These are phyloP conservation scores for Agelastica alni DNA, from an alignment of 2,888 invertebrate genomes.

Conservation along the genomic window DNA sequence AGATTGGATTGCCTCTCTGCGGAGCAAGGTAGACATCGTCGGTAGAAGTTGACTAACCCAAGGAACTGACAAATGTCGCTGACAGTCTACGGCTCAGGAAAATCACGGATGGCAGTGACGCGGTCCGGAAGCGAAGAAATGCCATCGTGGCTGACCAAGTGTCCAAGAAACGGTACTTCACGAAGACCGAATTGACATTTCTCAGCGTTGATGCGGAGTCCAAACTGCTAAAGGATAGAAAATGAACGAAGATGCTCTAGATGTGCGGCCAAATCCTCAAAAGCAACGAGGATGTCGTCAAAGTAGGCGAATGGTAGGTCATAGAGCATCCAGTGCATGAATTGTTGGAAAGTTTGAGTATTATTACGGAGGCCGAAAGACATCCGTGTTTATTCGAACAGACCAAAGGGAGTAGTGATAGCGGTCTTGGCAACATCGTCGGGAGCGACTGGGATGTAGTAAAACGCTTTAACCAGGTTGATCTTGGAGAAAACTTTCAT, in stretches of 20 bases:
- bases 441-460: constrained; percentile 4
- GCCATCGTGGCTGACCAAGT: too few species aligned
- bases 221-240: too few species aligned
- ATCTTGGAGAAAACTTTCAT: constrained; percentile 8
- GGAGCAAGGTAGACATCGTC: too few species aligned
- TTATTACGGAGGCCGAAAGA: not conserved
- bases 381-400: too few species aligned
- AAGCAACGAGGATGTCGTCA: not conserved
- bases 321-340: not conserved
- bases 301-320: not conserved
- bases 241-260: too few species aligned
- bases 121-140: not conserved
- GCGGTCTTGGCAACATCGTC: not conserved
- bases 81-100: not conserved
- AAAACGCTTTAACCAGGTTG: constrained; percentile 1
- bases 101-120: not conserved
- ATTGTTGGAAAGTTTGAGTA: not conserved
- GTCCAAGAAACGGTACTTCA: not conserved
- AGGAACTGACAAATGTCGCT: not conserved
- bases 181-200: not conserved
- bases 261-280: not conserved
- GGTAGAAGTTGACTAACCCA: not conserved
- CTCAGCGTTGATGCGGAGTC: not conserved
- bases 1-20: too few species aligned
- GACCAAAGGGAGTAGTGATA: too few species aligned